Conservation (phyloP, 2,797 vertebrate genomes). For the Gambelia wislizenii region DNA sequence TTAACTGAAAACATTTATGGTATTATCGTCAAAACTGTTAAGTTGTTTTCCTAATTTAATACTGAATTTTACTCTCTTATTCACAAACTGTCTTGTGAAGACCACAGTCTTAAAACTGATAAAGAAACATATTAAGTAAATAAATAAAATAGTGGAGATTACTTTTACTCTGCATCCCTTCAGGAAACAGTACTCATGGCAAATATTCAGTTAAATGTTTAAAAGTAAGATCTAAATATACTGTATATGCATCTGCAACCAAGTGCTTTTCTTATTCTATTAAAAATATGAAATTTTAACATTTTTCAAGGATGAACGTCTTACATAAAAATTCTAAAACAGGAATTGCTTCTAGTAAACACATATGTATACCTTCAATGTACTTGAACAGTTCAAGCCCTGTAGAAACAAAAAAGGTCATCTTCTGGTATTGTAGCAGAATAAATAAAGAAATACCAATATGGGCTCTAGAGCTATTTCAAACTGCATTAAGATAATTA, state of each 20-base stretch:
- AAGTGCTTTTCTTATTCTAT: neutral
- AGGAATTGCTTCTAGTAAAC: too few species aligned
- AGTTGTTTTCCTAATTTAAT: too few species aligned
- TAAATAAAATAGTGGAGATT: neutral
- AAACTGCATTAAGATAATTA: neutral
- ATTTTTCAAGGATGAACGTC: too few species aligned
- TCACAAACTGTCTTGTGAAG: neutral
- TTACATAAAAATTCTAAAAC: neutral
- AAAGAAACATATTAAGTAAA: neutral
- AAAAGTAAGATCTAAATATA: neutral
- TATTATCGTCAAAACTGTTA: too few species aligned
- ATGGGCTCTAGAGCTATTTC: neutral
- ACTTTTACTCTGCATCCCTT: neutral
- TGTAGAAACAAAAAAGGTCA: neutral
- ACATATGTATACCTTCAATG: neutral
- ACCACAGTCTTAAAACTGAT: neutral
- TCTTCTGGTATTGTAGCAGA: neutral
- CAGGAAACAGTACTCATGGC: neutral
- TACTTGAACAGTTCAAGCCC: neutral
- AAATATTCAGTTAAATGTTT: neutral
- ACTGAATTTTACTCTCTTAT: too few species aligned
- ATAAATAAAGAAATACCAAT: neutral
- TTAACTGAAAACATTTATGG: too few species aligned
- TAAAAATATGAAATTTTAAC: neutral
- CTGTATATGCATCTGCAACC: neutral